Percentiles rank a stretch among this genome's conserved stretches.
Conservation (phyloP, 2,888 invertebrate genomes). For the Eudasyphora cyanicolor region DNA sequence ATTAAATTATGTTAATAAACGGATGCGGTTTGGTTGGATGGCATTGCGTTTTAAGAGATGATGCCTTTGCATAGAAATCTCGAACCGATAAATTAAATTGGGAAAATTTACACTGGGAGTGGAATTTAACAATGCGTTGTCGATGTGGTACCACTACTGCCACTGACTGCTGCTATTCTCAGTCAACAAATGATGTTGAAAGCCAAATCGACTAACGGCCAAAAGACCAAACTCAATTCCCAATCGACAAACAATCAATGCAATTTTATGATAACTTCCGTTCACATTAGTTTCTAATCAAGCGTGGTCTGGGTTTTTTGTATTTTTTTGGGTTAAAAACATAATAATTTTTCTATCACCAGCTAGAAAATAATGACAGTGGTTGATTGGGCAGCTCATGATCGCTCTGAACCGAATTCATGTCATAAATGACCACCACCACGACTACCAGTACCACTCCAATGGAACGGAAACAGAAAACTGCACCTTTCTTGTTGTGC, state of each 20-base stretch:
- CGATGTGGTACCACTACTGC: not conserved
- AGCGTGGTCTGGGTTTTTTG: conserved; percentile 59
- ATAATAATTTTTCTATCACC: conserved; percentile 40
- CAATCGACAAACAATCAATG: conserved; percentile 65
- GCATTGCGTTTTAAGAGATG: not conserved
- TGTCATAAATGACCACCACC: conserved; percentile 44
- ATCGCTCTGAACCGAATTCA: not conserved
- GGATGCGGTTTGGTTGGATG: conserved; percentile 58
- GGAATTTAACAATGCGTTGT: conserved; percentile 34
- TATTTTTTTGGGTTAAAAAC: conserved; percentile 37
- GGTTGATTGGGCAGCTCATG: not conserved
- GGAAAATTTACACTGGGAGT: conserved; percentile 49
- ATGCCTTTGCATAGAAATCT: too few relatives aligned
- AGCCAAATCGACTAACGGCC: conserved; percentile 63
- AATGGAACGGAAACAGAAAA: conserved; percentile 27
- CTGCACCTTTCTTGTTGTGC: conserved; percentile 22
- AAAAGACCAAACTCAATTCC: too few relatives aligned
- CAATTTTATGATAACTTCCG: conserved; percentile 69
- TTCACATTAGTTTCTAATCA: conserved; percentile 66
- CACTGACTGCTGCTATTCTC: not conserved
- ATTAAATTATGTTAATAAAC: conserved; percentile 63
- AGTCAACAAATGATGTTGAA: conserved; percentile 67
- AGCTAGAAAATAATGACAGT: conserved; percentile 6
- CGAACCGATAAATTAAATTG: conserved; percentile 27
- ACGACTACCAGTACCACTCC: conserved; percentile 4